Evolutionary conservation across 2,888 invertebrate species (phyloP).

Genomic region (Deilephila elpenor): DNA sequence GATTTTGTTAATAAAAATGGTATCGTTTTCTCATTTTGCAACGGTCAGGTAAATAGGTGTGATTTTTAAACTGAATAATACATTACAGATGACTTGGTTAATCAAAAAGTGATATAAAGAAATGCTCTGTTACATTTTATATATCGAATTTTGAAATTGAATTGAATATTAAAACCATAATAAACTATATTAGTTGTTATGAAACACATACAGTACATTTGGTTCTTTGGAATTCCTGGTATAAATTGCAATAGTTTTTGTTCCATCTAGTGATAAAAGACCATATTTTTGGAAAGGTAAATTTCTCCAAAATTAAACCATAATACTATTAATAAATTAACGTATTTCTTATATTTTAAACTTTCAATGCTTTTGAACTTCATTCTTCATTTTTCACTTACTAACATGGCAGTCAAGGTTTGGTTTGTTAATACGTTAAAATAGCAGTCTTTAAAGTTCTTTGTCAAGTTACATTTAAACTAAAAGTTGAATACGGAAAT

Average conservation of each 20-base stretch:
- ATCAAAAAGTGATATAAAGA: neutral
- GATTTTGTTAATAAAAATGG: constrained; percentile 15
- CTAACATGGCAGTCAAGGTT: constrained; percentile 27
- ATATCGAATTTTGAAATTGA: no score
- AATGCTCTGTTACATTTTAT: neutral
- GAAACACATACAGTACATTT: neutral
- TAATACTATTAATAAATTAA: neutral
- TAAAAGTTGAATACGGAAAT: constrained; percentile 12
- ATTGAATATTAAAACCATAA: neutral
- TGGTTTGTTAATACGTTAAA: constrained; percentile 26
- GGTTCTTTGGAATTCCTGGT: neutral
- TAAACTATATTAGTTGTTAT: neutral
- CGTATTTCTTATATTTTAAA: constrained; percentile 18
- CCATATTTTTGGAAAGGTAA: neutral
- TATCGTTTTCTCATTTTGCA: constrained; percentile 21
- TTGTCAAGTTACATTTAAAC: constrained; percentile 13
- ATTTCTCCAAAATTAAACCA: neutral
- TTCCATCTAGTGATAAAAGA: neutral
- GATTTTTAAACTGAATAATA: neutral
- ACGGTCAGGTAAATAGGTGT: neutral
- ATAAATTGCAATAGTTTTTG: neutral
- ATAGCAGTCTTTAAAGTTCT: constrained; percentile 26
- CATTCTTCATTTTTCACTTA: neutral
- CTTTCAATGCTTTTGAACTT: constrained; percentile 2
- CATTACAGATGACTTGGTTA: no score